phyloP scores from a whole-genome alignment of 1,140 invertebrate genomes.

The Euwallacea similis region DNA sequence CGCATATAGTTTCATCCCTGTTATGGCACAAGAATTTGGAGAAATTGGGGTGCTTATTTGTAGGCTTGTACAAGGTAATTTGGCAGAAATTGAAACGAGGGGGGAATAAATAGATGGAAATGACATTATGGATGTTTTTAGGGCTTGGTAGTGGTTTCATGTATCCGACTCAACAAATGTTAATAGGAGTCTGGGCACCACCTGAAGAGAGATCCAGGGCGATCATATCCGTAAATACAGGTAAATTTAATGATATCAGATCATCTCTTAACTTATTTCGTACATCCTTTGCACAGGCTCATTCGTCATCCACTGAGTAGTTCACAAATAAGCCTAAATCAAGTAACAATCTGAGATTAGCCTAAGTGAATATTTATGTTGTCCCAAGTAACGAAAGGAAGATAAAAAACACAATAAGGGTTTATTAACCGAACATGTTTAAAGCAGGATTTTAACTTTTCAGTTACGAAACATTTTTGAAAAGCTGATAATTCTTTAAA shows the following conservation, averaged over 20 bases:
- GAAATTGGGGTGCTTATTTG: constrained; percentile 35
- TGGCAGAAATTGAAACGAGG: neutral
- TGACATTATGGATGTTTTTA: constrained; percentile 7
- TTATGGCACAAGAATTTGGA: constrained; percentile 30
- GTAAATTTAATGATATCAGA: constrained; percentile 21
- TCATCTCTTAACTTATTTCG: constrained; percentile 9
- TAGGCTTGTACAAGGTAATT: constrained; percentile 22
- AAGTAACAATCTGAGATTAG: too few species aligned
- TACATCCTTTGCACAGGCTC: too few species aligned
- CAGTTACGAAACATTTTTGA: too few species aligned
- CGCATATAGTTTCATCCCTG: constrained; percentile 54
- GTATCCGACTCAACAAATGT: constrained; percentile 28
- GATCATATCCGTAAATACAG: constrained; percentile 19
- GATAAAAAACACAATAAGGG: too few species aligned
- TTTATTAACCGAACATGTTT: too few species aligned
- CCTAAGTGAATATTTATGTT: too few species aligned
- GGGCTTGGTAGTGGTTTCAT: constrained; percentile 37
- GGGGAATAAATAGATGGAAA: too few species aligned
- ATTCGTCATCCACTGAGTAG: too few species aligned
- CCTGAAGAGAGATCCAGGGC: constrained; percentile 34
- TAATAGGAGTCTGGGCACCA: constrained; percentile 40
- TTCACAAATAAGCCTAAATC: too few species aligned
- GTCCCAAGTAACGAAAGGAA: too few species aligned
- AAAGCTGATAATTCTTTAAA: too few species aligned
- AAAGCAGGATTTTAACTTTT: too few species aligned